A percentile compares a stretch with the other conserved stretches of the same genome.
Conservation (phyloP, 2,113 vertebrate genomes). For the Pontoporia blainvillei region DNA sequence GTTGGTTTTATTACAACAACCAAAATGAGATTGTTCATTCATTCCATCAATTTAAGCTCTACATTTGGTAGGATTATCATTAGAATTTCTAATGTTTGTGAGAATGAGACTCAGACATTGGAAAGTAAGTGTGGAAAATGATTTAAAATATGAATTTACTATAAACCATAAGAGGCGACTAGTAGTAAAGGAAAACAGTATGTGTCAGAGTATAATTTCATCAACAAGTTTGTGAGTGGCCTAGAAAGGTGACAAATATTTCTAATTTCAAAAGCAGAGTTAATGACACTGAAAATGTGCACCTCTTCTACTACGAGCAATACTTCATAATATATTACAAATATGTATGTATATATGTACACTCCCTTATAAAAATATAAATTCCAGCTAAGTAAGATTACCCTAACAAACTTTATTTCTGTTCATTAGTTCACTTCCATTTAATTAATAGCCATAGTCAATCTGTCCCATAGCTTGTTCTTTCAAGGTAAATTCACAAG, state of each 20-base stretch:
- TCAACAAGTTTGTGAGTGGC: not conserved
- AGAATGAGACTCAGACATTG: not conserved
- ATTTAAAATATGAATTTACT: conserved; percentile 21
- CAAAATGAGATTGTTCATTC: not conserved
- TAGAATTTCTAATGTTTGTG: conserved; percentile 33
- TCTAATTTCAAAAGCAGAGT: conserved; percentile 6
- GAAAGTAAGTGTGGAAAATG: not conserved
- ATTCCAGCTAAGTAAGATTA: not conserved
- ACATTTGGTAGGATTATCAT: not conserved
- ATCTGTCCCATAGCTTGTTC: not conserved
- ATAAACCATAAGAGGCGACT: not conserved
- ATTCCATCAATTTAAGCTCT: not conserved
- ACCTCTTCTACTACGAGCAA: not conserved
- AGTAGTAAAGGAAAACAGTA: not conserved
- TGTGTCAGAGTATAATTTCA: not conserved
- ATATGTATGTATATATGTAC: not conserved
- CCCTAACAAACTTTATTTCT: not conserved
- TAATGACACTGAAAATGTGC: not conserved
- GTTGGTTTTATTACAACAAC: not conserved
- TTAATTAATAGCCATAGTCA: not conserved
- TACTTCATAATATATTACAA: not conserved
- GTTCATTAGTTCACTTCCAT: not conserved
- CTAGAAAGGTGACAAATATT: not conserved
- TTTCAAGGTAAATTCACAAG: not conserved
- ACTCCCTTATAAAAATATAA: not conserved